These are phyloP conservation scores for Boloria selene DNA, from an alignment of 2,888 invertebrate genomes.

Conservation along the genomic window DNA sequence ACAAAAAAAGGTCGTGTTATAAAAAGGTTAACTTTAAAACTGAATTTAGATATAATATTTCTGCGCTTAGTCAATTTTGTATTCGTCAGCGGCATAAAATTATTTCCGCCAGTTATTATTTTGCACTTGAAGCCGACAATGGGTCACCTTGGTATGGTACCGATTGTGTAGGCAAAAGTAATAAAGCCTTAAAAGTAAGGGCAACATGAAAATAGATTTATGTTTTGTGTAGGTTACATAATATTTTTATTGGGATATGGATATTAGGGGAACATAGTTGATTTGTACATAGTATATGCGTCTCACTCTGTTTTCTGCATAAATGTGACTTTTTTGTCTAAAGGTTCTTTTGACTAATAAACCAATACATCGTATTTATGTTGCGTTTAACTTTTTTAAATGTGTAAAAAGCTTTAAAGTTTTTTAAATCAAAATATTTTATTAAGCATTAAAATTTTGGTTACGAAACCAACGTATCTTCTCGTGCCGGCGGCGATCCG, in stretches of 20 bases:
- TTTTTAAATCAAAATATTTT: too few relatives aligned
- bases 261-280: too few relatives aligned
- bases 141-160: slow-evolving; percentile 39
- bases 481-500: slow-evolving; percentile 36
- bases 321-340: too few relatives aligned
- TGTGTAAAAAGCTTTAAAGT: background rate
- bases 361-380: too few relatives aligned
- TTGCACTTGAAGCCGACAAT: slow-evolving; percentile 45
- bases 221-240: background rate
- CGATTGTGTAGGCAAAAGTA: slow-evolving; percentile 32
- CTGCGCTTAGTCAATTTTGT: slow-evolving; percentile 24
- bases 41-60: background rate
- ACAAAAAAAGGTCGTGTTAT: too few relatives aligned
- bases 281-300: too few relatives aligned
- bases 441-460: too few relatives aligned
- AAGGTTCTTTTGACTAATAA: too few relatives aligned
- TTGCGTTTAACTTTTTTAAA: too few relatives aligned
- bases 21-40: background rate
- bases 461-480: slow-evolving; percentile 15
- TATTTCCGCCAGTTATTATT: slow-evolving; percentile 45
- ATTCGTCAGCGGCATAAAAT: slow-evolving; percentile 32
- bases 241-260: too few relatives aligned
- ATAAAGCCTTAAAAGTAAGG: slow-evolving; percentile 30
- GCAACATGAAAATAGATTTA: slow-evolving; percentile 12
- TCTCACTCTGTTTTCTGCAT: too few relatives aligned